These are phyloP conservation scores for Epinephelus cyanopodus DNA, from an alignment of 2,113 vertebrate species.

Conservation along the genomic window DNA sequence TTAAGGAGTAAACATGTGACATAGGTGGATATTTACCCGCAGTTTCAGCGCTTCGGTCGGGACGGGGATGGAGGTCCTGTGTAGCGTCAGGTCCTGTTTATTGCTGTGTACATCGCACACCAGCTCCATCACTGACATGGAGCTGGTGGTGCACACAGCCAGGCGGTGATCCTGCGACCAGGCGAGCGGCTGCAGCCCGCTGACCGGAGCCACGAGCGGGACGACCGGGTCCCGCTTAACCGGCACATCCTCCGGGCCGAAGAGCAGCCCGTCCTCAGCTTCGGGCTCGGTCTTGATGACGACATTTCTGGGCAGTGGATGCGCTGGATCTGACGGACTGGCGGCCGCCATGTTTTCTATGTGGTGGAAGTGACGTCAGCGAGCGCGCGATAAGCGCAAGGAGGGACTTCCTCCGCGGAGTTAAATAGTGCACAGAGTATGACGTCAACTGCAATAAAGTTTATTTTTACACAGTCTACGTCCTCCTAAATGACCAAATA, in stretches of 20 bases:
- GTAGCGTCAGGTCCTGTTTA: conserved; percentile 89
- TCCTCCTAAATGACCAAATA: too few species aligned
- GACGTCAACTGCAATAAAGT: neutral
- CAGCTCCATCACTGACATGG: conserved; percentile 91
- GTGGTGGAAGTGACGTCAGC: conserved; percentile 68
- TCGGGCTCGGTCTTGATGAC: conserved; percentile 67
- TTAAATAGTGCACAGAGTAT: conserved; percentile 1
- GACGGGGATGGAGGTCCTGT: conserved; percentile 90
- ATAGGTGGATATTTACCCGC: conserved; percentile 80
- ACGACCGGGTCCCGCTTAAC: conserved; percentile 88
- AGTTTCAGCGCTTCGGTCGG: conserved; percentile 81
- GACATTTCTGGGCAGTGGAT: neutral
- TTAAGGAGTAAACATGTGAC: fast-evolving
- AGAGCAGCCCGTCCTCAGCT: conserved; percentile 30
- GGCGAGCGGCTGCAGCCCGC: conserved; percentile 90
- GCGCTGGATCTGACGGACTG: conserved; percentile 10
- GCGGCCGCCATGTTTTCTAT: conserved; percentile 82
- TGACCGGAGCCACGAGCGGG: conserved; percentile 87
- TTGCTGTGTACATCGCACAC: conserved; percentile 89
- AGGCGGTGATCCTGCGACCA: conserved; percentile 96
- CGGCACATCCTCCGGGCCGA: conserved; percentile 39
- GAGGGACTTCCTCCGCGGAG: conserved; percentile 51
- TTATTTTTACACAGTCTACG: too few species aligned
- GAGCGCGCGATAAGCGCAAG: conserved; percentile 1
- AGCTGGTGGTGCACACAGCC: conserved; percentile 88